Evolutionary conservation across 1,140 invertebrate genomes (phyloP), one percentile per base, ranked within the genome.

Genomic region (Lasaia peninsularis): DNA sequence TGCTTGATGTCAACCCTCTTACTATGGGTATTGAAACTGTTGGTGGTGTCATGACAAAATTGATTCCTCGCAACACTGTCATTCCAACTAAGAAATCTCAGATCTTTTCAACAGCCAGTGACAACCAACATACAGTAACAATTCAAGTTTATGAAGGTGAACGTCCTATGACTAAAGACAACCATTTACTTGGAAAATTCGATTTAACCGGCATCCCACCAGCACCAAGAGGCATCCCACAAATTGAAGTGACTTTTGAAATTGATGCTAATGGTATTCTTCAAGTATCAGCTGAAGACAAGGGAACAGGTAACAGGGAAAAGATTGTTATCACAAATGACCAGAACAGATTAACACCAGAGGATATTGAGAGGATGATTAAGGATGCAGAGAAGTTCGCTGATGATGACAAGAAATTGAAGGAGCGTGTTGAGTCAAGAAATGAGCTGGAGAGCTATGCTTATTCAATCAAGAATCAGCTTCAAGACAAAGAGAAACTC

Each of bases 1-100:
- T 99, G 60, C 91, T 99, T 35, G 98, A 99, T 82, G 98, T 99
- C 37, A 99, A 99, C 80, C 98, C 98, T 69, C 90, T 99, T 49
- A 99, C 98, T 58, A 93, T 99, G 93, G 98, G 98, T 90, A 99
- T 99, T 80, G 98, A 99, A 91, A 99, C 98, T 62, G 98, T 99
- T 58, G 98, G 98, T 61, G 98, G 98, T 65, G 98, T 99, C 9
- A 99, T 99, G 98, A 99, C 98, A 61, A 99, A 99, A 87, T 91
- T 99, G 20, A 99, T 99, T 83, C 95, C 97, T 55, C 92, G 98
- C 76, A 99, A 99, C 91, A 99, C 98, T 44, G 98, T 99, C 35
- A 99, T 99, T 72, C 98, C 98, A 12, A 99, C 98, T n/a, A 99
- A 99, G 91, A 99, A 99, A 83, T 98, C 97, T 4, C 98, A 99